phyloP scores from a whole-genome alignment of 2,797 vertebrate species.

The Benthosema pterotum region DNA sequence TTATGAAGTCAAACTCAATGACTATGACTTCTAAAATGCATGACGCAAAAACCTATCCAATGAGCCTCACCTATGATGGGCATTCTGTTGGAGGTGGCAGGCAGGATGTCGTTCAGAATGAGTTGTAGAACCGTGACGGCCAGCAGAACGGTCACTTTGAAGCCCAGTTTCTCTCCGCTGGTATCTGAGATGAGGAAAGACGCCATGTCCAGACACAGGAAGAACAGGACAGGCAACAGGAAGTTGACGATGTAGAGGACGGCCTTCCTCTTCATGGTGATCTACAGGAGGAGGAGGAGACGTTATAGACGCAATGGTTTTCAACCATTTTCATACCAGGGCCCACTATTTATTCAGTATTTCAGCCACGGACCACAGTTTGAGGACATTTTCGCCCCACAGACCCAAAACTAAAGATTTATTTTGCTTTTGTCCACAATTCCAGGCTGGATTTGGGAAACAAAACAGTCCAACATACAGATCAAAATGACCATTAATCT shows the following conservation, averaged over 20 bases:
- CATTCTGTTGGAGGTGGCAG: constrained; percentile 80
- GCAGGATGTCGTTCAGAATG: constrained; percentile 86
- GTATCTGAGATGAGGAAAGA: constrained; percentile 78
- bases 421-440: no score
- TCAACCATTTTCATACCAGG: background rate
- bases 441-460: no score
- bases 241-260: constrained; percentile 82
- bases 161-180: constrained; percentile 81
- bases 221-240: constrained; percentile 81
- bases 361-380: no score
- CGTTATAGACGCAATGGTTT: background rate
- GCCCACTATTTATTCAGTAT: no score
- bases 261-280: constrained; percentile 79
- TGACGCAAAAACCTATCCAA: no score
- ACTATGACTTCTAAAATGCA: no score
- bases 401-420: no score
- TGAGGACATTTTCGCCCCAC: no score
- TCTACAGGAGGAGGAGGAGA: constrained; percentile 51
- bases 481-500: no score
- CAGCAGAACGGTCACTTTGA: constrained; percentile 85
- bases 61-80: constrained; percentile 81
- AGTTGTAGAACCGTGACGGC: constrained; percentile 85
- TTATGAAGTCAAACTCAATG: no score
- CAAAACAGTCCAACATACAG: no score
- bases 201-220: constrained; percentile 82